phyloP scores from a whole-genome alignment of 2,797 vertebrate genomes.

The Trematomus bernacchii region DNA sequence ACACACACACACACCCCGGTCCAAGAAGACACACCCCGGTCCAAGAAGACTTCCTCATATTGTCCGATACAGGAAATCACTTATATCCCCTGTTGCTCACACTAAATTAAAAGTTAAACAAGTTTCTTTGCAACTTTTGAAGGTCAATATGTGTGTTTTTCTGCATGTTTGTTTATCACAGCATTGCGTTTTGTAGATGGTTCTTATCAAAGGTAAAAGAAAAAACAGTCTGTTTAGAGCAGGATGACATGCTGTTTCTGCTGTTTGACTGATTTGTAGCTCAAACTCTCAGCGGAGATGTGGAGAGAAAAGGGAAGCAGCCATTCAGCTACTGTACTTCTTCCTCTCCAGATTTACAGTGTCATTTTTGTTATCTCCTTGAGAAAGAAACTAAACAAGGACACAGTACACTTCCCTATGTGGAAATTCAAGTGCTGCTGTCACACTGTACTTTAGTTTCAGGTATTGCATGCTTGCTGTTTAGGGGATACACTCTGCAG shows the following conservation, averaged over 20 bases:
- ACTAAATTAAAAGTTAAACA: constrained; percentile 27
- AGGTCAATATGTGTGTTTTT: constrained; percentile 1
- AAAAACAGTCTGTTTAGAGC: background rate
- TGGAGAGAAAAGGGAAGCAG: background rate
- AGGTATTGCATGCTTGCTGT: background rate
- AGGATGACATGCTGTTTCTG: background rate
- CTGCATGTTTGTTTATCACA: background rate
- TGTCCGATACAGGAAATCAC: constrained; percentile 76
- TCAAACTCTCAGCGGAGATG: background rate
- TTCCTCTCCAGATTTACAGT: background rate
- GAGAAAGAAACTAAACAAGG: background rate
- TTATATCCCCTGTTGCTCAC: constrained; percentile 49
- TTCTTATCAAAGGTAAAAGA: background rate
- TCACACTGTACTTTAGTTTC: constrained; percentile 6
- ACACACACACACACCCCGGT: constrained; percentile 21
- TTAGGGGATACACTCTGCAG: background rate
- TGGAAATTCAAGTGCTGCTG: background rate
- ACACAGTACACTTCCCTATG: background rate
- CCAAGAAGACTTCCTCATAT: constrained; percentile 73
- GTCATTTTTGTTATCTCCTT: background rate
- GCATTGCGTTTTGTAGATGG: background rate
- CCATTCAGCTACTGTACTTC: too few species aligned
- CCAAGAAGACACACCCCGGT: constrained; percentile 35
- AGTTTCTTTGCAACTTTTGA: constrained; percentile 14
- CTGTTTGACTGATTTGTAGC: constrained; percentile 2